Evolutionary conservation across 2,797 vertebrate genomes (phyloP).

Genomic region (Malurus splendens): DNA sequence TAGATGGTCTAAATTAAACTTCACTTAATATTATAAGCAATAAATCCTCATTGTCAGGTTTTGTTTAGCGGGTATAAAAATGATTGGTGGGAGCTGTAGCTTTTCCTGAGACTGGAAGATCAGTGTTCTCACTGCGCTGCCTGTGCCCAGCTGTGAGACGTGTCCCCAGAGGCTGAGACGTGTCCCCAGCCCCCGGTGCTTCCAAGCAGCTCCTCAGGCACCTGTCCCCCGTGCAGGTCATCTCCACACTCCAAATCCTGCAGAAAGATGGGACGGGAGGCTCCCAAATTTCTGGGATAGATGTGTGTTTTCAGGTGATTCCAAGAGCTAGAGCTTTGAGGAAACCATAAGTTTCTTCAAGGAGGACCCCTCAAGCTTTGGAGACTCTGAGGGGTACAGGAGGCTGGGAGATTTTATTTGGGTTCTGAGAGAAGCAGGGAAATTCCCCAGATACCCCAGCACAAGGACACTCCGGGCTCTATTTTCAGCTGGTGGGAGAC

Average conservation of each 20-base stretch:
- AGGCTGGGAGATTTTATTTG: accelerated
- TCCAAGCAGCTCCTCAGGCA: background rate
- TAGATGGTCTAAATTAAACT: constrained; percentile 59
- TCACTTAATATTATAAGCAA: constrained; percentile 52
- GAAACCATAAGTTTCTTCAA: background rate
- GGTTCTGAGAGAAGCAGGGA: background rate
- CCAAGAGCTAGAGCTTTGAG: background rate
- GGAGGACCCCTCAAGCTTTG: accelerated
- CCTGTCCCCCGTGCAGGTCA: background rate
- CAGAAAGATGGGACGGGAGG: background rate
- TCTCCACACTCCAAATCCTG: background rate
- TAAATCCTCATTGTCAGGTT: constrained; percentile 57
- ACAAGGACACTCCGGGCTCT: accelerated
- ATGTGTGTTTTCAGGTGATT: accelerated
- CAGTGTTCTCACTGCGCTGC: background rate
- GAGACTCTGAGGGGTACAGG: accelerated
- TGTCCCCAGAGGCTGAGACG: background rate
- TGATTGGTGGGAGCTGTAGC: constrained; percentile 57
- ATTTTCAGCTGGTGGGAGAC: background rate
- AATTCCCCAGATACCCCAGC: background rate
- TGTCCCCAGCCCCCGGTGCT: accelerated
- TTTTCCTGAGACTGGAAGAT: constrained; percentile 19
- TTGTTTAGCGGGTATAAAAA: constrained; percentile 58
- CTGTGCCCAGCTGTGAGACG: background rate
- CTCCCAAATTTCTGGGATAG: background rate